Evolutionary conservation across 2,113 vertebrate species (phyloP), one percentile per base, ranked within the genome.

Genomic region (Ascaphus truei): DNA sequence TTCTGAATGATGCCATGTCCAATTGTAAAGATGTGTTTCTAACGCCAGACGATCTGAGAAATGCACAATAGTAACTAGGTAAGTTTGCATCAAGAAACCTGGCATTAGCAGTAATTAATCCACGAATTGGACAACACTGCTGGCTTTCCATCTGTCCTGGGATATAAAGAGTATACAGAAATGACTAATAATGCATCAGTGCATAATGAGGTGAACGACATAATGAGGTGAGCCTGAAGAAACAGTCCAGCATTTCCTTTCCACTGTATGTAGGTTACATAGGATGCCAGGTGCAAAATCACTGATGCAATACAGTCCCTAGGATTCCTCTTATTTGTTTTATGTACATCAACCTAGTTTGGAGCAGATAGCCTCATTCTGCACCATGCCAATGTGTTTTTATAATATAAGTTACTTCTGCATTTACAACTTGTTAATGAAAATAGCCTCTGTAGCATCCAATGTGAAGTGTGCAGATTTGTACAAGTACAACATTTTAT

Each of bases 171-270:
- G 37, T 51, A 39, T 60, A 13, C 64, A 77, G 64, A 13, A 47
- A 22, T 25, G n/a, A 53, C 73, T 60, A 58, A 73, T 33, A 66
- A 62, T 26, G 65, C 71, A 62, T 53, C 59, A 5, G 0, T 10
- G 69, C 74, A 50, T 73, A 68, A 68, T 68, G 39, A 68, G 65
- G 53, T 68, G 65, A 68, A 68, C 65, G 57, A 68, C 52, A 68
- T 68, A 69, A 16, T 5, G 56, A 69, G 53, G 20, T 29, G 45
- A 79, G 72, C 72, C 62, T 51, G 25, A 55, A 62, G 13, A 48
- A 68, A 25, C 1, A 48, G 65, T 3, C 0, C 62, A 61, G 52
- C 0, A 0, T 62, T 68, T 6, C 5, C 0, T 2, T 27, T 58
- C 75, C 52, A 11, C 0, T 0, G 52, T 59, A 50, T 3, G 0